Base-by-base conservation (phyloP, 2,113 vertebrate species). In the Nannobrachium achirus region DNA sequence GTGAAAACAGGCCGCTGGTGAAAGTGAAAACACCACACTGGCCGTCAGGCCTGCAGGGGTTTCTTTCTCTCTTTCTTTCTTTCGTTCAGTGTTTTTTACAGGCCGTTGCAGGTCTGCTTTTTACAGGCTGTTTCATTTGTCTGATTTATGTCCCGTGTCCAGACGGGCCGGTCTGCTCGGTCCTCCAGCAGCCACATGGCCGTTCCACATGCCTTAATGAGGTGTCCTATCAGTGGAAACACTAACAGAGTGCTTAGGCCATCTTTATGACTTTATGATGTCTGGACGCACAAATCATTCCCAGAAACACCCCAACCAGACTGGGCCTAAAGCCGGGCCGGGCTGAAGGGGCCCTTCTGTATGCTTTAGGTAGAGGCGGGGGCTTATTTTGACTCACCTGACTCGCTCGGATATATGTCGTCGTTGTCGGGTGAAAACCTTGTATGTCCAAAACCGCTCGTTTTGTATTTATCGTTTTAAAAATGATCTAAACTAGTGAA, bases 101-200 rank as follows among this genome's bases (percentile, higher is more conserved):
- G 84, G 77, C 81, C 80, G 87, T 89, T 91, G 89, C 87, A 91
- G 88, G 84, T 87, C 88, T 89, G 88, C 78, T 79, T 91, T 93
- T 93, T 92, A 93, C 91, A 89, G 89, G 90, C 91, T 92, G 90
- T 92, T 92, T 91, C 87, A 91, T 87, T 91, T 89, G 85, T 76
- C 88, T 92, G 92, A 93, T 93, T 93, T 93, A 93, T 90, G 86
- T 89, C 80, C 78, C 80, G 75, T 89, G 80, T 90, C 89, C 86
- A 82, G 86, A 88, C 81, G 71, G 78, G 55, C 57, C 58, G 8
- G 16, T 44, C 41, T 20, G 69, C 76, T 71, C 25, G 63, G 75
- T 86, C 84, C 88, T 81, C 84, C 80, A 88, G 84, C 88, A 83
- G 83, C 89, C 91, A 90, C 88, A 91, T 91, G 88, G 82, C 71